Evolutionary conservation across 2,888 invertebrate species (phyloP).

Genomic region (Nomada fabriciana): DNA sequence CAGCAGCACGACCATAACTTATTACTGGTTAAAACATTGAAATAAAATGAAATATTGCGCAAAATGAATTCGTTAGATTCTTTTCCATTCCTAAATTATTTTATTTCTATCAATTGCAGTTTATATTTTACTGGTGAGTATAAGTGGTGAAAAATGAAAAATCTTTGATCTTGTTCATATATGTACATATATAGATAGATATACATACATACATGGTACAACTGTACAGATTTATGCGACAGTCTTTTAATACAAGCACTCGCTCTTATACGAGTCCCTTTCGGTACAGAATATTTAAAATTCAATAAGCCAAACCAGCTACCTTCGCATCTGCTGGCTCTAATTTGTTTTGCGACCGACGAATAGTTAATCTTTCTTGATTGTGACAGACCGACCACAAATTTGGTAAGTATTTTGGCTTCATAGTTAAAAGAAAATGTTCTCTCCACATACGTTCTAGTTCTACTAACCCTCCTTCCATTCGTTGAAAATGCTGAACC

Average conservation of each 20-base stretch:
- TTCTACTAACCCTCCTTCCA: conserved; percentile 87
- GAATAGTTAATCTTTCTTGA: conserved; percentile 86
- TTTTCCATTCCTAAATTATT: conserved; percentile 8
- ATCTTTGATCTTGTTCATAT: conserved; percentile 9
- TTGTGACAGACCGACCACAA: conserved; percentile 92
- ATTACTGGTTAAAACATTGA: conserved; percentile 28
- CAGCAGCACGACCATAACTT: conserved; percentile 12
- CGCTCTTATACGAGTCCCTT: conserved; percentile 80
- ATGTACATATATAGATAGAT: conserved; percentile 33
- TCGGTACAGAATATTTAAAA: conserved; percentile 62
- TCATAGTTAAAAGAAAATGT: conserved; percentile 90
- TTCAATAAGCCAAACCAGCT: conserved; percentile 73
- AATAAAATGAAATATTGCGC: conserved; percentile 24
- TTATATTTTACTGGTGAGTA: background rate
- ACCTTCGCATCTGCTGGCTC: conserved; percentile 80
- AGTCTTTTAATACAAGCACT: conserved; percentile 76
- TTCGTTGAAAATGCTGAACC: conserved; percentile 86
- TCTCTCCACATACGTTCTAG: conserved; percentile 91
- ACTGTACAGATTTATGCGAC: conserved; percentile 64
- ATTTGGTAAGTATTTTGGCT: conserved; percentile 89
- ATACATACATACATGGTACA: conserved; percentile 50
- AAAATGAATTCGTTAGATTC: background rate
- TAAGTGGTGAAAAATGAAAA: conserved; percentile 11
- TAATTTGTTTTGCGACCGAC: conserved; percentile 80
- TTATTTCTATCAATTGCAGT: background rate